These are phyloP conservation scores for Dreissena polymorpha DNA, from an alignment of 1,140 invertebrate species.

Conservation along the genomic window DNA sequence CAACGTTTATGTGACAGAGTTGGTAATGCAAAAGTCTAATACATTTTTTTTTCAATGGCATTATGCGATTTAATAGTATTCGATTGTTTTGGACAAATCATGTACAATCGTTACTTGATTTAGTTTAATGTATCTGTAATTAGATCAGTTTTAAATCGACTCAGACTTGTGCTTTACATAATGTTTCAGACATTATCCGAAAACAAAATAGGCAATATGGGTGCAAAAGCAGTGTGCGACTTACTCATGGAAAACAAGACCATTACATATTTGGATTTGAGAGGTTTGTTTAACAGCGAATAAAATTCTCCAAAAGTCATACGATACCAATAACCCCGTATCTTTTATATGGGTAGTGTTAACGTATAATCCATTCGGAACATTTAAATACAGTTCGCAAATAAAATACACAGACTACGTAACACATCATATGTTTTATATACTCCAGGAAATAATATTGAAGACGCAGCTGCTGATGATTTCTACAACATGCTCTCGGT, in stretches of 20 bases:
- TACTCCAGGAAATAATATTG: slow-evolving; percentile 66
- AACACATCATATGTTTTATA: too few relatives aligned
- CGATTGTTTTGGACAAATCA: neutral
- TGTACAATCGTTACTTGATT: neutral
- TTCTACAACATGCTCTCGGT: slow-evolving; percentile 68
- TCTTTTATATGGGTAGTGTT: too few relatives aligned
- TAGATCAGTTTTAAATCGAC: too few relatives aligned
- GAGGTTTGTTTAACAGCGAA: slow-evolving; percentile 43
- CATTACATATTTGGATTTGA: slow-evolving; percentile 66
- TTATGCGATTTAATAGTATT: neutral
- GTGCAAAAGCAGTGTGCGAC: slow-evolving; percentile 66
- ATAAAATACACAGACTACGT: too few relatives aligned
- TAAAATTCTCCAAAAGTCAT: too few relatives aligned
- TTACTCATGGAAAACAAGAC: slow-evolving; percentile 69
- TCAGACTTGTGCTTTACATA: neutral
- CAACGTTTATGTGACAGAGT: slow-evolving; percentile 71
- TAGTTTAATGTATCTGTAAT: neutral
- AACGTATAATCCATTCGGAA: too few relatives aligned
- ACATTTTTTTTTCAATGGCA: neutral
- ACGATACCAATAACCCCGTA: too few relatives aligned
- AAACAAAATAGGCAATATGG: slow-evolving; percentile 69
- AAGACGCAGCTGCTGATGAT: slow-evolving; percentile 60
- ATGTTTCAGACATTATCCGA: slow-evolving; percentile 68
- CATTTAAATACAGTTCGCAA: too few relatives aligned
- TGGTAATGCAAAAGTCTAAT: slow-evolving; percentile 55